Evolutionary conservation across 2,113 vertebrate species (phyloP).

Genomic region (Calypte anna): DNA sequence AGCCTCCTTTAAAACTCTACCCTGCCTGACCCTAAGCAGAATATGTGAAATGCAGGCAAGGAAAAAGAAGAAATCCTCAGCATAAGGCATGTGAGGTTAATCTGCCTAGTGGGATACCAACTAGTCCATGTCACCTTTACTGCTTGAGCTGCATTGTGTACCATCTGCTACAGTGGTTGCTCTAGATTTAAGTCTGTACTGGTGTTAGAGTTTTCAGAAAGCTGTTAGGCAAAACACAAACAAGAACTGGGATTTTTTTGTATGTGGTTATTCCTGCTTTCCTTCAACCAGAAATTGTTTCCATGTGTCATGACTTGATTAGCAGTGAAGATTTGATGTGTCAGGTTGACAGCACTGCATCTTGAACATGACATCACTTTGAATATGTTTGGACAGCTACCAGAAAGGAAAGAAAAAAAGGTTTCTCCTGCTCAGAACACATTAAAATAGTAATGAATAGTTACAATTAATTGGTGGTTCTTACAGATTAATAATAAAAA

Average conservation of each 20-base stretch:
- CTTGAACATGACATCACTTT: not conserved
- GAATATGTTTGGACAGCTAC: not conserved
- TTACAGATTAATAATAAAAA: not conserved
- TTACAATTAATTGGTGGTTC: not conserved
- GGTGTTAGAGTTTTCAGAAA: not conserved
- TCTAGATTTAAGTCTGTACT: not conserved
- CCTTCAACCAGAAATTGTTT: not conserved
- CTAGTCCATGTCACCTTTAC: rapidly evolving
- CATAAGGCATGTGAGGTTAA: not conserved
- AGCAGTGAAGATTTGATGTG: not conserved
- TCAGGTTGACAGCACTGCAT: not conserved
- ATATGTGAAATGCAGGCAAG: not conserved
- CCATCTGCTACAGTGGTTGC: not conserved
- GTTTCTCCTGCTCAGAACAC: not conserved
- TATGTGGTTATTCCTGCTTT: not conserved
- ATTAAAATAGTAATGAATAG: not conserved
- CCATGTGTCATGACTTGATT: not conserved
- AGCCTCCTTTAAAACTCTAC: not conserved
- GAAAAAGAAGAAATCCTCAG: not conserved
- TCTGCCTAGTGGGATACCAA: not conserved
- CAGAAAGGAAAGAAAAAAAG: not conserved
- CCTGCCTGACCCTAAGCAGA: not conserved
- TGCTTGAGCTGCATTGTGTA: not conserved
- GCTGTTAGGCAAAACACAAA: not conserved
- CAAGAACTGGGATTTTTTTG: not conserved